Base-by-base conservation (phyloP, 53 echinoderm and acorn worm species). In the Antedon mediterranea region DNA sequence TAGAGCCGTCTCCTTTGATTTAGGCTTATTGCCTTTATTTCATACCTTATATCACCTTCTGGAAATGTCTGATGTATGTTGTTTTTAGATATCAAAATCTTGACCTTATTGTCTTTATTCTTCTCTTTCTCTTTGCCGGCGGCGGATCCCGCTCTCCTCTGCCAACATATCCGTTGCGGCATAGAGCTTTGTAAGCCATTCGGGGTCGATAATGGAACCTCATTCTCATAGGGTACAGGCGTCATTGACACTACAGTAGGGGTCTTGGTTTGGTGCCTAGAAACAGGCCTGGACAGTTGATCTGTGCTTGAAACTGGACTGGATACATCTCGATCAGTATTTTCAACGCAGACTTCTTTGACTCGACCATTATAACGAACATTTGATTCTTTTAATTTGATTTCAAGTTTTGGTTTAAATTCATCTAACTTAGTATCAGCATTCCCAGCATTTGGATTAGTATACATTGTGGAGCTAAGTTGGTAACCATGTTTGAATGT, bases 401-500 rank as follows among this genome's bases (percentile, higher is more conserved):
- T 8, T 18, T 13, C 57, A 18, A 57, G 57, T 18, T 57, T 57
- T 57, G 57, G 57, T 57, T 57, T 57, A 23, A 57, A 57, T 57
- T 57, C 57, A 57, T 57, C 23, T 3, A 57, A 57, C 37, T 37
- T 4, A 37, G 37, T 4, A 37, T 37, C 11, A 3, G 57, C 57
- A 18, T 23, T 8, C 14, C 2, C 11, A 13, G 41, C 13, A 5
- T 41, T 5, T 57, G 13, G 23, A 18, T 7, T 8, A 26, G 57
- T 26, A 23, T 57, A 57, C 57, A 57, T 57, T 15, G 57, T 57
- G 18, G 57, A 26, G 23, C 57, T 57, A 3, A 57, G 20, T 26
- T 57, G 89, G 75, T 93, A 93, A 28, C 94, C 94, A 82, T 93
- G 94, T 43, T 89, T 90, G 18, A 90, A 79, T 73, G 80, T 85